These are phyloP conservation scores for Harmothoe impar DNA, from an alignment of 2,888 invertebrate genomes.

Conservation along the genomic window DNA sequence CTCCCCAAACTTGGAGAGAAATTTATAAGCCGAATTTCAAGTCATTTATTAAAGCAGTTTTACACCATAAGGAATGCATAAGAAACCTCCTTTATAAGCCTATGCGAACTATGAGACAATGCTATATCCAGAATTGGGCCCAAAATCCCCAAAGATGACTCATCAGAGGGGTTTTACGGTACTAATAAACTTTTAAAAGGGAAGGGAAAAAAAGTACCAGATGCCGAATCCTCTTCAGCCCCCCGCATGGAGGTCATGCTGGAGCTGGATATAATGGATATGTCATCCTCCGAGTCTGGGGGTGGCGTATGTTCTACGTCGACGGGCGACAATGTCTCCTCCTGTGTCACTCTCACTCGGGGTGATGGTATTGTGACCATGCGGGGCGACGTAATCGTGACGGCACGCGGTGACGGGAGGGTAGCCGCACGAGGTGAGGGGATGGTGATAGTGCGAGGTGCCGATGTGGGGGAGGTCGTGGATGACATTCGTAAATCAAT, in stretches of 20 bases:
- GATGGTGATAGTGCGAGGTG: neutral
- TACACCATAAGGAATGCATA: too few species aligned
- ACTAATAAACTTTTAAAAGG: too few species aligned
- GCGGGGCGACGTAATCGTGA: neutral
- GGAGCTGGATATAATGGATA: conserved; percentile 68
- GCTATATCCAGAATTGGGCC: too few species aligned
- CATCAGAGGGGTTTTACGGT: too few species aligned
- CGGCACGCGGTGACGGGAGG: neutral
- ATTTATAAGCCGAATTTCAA: too few species aligned
- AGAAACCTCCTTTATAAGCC: too few species aligned
- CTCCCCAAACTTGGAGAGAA: too few species aligned
- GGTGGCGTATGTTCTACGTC: conserved; percentile 68
- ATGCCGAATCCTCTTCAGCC: neutral
- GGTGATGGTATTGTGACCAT: neutral
- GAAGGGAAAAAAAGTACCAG: neutral
- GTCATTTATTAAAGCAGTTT: too few species aligned
- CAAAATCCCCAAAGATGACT: too few species aligned
- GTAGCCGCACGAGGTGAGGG: neutral
- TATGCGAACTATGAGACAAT: too few species aligned
- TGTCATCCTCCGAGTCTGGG: conserved; percentile 74
- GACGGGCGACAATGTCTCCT: conserved; percentile 46
- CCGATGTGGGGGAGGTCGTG: neutral
- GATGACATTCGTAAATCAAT: conserved; percentile 55
- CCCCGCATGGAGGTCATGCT: neutral
- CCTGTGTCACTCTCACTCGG: neutral